Conservation (phyloP, 2,888 invertebrate genomes). For the Elmis aenea region DNA sequence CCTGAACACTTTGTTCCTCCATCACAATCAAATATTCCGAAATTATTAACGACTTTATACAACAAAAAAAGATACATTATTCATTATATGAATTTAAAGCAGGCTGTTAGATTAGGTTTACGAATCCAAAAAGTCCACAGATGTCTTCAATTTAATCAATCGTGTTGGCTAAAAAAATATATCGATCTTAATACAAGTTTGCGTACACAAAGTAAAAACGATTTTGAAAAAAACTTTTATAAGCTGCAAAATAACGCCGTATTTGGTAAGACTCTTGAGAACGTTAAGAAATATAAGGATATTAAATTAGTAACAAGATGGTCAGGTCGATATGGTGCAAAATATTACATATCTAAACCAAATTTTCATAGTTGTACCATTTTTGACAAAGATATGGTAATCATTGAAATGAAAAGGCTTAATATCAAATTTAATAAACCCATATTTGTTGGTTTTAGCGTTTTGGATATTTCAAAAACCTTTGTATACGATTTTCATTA, state of each 20-base stretch:
- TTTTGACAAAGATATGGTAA: slow-evolving; percentile 11
- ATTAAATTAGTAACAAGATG: slow-evolving; percentile 26
- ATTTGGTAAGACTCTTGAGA: slow-evolving; percentile 38
- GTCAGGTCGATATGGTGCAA: slow-evolving; percentile 30
- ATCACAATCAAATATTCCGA: slow-evolving; percentile 16
- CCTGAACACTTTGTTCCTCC: slow-evolving; percentile 25
- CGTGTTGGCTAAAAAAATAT: slow-evolving; percentile 35
- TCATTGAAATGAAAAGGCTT: slow-evolving; percentile 12
- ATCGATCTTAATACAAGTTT: slow-evolving; percentile 38
- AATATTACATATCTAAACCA: slow-evolving; percentile 23
- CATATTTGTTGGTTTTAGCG: slow-evolving; percentile 27
- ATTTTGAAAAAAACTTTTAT: slow-evolving; percentile 24
- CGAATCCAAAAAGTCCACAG: slow-evolving; percentile 30
- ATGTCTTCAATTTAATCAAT: slow-evolving; percentile 30
- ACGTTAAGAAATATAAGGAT: slow-evolving; percentile 35
- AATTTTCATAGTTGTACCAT: slow-evolving; percentile 13
- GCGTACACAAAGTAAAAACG: slow-evolving; percentile 24
- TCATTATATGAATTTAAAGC: slow-evolving; percentile 30
- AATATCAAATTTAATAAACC: slow-evolving; percentile 25
- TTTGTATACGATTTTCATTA: slow-evolving; percentile 35
- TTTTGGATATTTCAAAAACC: slow-evolving; percentile 30
- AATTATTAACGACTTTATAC: slow-evolving; percentile 28
- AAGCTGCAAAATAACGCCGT: slow-evolving; percentile 39
- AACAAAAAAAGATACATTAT: slow-evolving; percentile 23
- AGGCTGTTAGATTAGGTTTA: slow-evolving; percentile 23